phyloP scores from a whole-genome alignment of 2,113 vertebrate genomes.

The Pleuronectes platessa region DNA sequence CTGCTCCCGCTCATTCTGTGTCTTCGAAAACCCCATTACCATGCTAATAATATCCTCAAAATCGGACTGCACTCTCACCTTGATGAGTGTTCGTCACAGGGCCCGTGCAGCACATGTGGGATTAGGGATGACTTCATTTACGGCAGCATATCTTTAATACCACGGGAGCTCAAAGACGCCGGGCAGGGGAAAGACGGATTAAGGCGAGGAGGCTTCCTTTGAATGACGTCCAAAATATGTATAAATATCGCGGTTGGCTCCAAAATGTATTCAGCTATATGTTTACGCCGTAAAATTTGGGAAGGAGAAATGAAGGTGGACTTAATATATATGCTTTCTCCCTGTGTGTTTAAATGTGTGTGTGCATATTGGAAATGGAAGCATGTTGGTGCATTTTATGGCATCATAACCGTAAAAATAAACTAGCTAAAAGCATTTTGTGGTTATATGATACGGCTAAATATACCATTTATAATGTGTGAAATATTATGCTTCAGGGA shows the following conservation, averaged over 20 bases:
- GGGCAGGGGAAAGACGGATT: slow-evolving; percentile 23
- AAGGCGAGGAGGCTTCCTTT: slow-evolving; percentile 19
- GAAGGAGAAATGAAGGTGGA: background rate
- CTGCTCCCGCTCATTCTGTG: slow-evolving; percentile 25
- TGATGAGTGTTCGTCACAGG: slow-evolving; percentile 47
- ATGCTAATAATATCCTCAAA: slow-evolving; percentile 59
- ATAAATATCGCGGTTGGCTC: slow-evolving; percentile 16
- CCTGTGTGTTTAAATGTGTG: background rate
- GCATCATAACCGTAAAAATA: background rate
- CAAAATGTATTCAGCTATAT: background rate
- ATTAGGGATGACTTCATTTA: slow-evolving; percentile 65
- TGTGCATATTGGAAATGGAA: background rate
- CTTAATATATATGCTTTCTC: background rate
- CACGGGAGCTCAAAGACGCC: slow-evolving; percentile 28
- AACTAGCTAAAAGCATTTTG: background rate
- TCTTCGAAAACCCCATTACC: slow-evolving; percentile 54
- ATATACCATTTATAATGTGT: background rate
- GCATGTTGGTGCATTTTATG: background rate
- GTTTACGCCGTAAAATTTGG: slow-evolving; percentile 1
- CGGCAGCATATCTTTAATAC: slow-evolving; percentile 27
- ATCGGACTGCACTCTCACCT: slow-evolving; percentile 57
- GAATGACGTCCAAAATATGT: slow-evolving; percentile 40
- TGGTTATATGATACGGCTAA: background rate
- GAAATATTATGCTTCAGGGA: background rate
- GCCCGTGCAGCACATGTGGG: slow-evolving; percentile 27